Conservation (phyloP, 2,888 invertebrate genomes). For the Hemistola chrysoprasaria region DNA sequence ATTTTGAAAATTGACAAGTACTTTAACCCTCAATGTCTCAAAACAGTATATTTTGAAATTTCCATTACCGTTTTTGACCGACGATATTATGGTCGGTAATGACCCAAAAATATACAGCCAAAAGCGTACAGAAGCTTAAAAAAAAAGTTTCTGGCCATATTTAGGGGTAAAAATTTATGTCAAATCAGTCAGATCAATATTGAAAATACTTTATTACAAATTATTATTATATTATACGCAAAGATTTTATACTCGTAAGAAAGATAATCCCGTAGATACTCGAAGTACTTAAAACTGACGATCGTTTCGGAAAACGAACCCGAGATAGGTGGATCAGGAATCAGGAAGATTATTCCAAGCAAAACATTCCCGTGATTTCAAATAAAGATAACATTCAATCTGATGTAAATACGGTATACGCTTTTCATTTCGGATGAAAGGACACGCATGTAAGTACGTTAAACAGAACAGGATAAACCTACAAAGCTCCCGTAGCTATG, state of each 20-base stretch:
- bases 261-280: slow-evolving; percentile 6
- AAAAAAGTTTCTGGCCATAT: too few species aligned
- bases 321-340: slow-evolving; percentile 4
- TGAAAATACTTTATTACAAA: too few species aligned
- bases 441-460: slow-evolving; percentile 2
- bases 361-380: slow-evolving; percentile 17
- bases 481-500: neutral
- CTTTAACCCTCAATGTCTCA: too few species aligned
- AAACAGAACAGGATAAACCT: neutral
- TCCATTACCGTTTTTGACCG: too few species aligned
- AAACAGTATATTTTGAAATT: too few species aligned
- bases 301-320: slow-evolving; percentile 6
- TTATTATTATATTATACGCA: neutral
- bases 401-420: slow-evolving; percentile 9
- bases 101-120: too few species aligned
- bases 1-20: too few species aligned
- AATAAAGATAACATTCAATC: slow-evolving; percentile 15
- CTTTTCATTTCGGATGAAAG: slow-evolving; percentile 9
- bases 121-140: too few species aligned
- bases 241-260: slow-evolving; percentile 13
- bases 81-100: too few species aligned
- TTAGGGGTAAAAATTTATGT: too few species aligned
- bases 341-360: slow-evolving; percentile 8
- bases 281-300: slow-evolving; percentile 12
- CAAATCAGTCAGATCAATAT: too few species aligned